A percentile compares a stretch with the other conserved stretches of the same genome.
phyloP scores from a whole-genome alignment of 92 coral and sea anemone genomes.

The Paragorgia papillata region DNA sequence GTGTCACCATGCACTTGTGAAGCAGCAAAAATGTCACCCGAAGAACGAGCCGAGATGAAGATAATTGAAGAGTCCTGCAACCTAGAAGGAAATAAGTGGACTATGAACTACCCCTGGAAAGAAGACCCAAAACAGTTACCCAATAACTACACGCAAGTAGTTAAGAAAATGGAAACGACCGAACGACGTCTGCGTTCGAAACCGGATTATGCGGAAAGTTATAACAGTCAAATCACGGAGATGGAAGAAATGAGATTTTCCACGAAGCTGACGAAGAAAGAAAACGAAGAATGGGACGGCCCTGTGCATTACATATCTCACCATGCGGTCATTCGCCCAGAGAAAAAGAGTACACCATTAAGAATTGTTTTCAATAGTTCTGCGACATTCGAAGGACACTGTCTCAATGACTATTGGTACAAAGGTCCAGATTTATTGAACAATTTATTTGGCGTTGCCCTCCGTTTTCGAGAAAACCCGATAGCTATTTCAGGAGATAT shows the following conservation, averaged over 20 bases:
- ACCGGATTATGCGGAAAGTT: no score
- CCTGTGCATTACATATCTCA: conserved; percentile 64
- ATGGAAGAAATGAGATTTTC: conserved; percentile 52
- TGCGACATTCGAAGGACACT: conserved; percentile 56
- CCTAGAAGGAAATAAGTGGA: conserved; percentile 32
- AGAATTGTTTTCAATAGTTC: conserved; percentile 62
- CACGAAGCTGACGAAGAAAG: conserved; percentile 44
- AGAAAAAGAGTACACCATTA: conserved; percentile 58
- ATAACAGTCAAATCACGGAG: conserved; percentile 38
- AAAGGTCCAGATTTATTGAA: conserved; percentile 57
- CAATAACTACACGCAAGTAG: no score
- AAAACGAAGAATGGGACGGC: conserved; percentile 22
- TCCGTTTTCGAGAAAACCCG: conserved; percentile 53
- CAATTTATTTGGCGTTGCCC: conserved; percentile 47
- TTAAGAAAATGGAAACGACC: conserved; percentile 21
- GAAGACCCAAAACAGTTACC: conserved; percentile 28
- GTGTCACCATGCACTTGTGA: conserved; percentile 51
- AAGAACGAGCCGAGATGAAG: conserved; percentile 37
- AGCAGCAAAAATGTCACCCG: conserved; percentile 38
- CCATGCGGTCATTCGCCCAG: conserved; percentile 62
- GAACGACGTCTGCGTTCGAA: conserved; percentile 39
- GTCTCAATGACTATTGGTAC: conserved; percentile 56
- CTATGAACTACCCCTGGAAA: conserved; percentile 54
- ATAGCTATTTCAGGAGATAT: conserved; percentile 52
- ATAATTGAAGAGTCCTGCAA: conserved; percentile 43